Conservation (phyloP, 2,888 invertebrate species). For the Miltochrista miniata region DNA sequence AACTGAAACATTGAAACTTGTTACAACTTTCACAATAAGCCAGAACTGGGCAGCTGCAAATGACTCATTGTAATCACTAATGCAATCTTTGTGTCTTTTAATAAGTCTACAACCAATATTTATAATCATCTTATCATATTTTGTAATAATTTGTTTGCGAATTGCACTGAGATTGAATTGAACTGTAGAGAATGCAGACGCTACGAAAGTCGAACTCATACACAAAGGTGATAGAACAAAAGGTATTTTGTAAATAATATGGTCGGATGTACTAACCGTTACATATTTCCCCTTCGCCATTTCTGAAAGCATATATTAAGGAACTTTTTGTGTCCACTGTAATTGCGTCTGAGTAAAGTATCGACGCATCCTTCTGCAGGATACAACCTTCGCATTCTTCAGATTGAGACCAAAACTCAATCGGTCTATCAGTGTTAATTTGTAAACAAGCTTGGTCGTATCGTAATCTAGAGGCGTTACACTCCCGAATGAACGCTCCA, state of each 20-base stretch:
- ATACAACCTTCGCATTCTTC: constrained; percentile 73
- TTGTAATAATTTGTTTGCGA: no score
- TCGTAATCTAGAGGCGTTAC: constrained; percentile 57
- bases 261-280: constrained; percentile 54
- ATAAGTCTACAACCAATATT: no score
- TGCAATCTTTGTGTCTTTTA: not conserved
- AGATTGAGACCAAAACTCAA: constrained; percentile 73
- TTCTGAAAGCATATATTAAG: constrained; percentile 56
- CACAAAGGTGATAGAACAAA: constrained; percentile 24
- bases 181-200: not conserved
- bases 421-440: constrained; percentile 51
- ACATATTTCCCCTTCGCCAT: constrained; percentile 59
- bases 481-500: constrained; percentile 63
- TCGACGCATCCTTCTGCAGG: constrained; percentile 48
- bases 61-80: constrained; percentile 23
- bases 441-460: constrained; percentile 77
- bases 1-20: constrained; percentile 3
- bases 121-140: no score
- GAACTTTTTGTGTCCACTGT: constrained; percentile 65
- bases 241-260: constrained; percentile 24
- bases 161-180: no score
- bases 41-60: constrained; percentile 31
- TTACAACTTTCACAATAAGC: constrained; percentile 28
- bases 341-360: constrained; percentile 45
- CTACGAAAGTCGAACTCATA: constrained; percentile 2